phyloP scores from a whole-genome alignment of 2,113 vertebrate genomes.

The Grammomys dolichurus region DNA sequence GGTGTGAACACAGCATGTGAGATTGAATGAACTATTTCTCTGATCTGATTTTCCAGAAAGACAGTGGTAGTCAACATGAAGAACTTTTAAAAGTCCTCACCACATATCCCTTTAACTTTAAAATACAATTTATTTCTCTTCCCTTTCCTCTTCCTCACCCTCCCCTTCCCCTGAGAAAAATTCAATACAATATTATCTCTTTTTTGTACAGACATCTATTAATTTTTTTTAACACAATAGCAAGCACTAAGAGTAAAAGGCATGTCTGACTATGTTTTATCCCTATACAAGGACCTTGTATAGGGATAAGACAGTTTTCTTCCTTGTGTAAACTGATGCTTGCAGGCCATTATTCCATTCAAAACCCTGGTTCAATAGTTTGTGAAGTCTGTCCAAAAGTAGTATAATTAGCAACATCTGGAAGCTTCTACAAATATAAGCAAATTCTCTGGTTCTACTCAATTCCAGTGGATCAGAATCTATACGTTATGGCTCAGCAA shows the following conservation, averaged over 20 bases:
- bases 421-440: background rate
- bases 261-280: background rate
- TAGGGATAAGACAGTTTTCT: background rate
- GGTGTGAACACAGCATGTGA: background rate
- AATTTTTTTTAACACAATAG: background rate
- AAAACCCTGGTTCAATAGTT: background rate
- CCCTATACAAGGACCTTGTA: background rate
- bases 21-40: background rate
- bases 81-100: background rate
- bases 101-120: background rate
- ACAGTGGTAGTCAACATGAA: slow-evolving; percentile 9
- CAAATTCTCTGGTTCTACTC: background rate
- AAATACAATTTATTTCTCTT: slow-evolving; percentile 6
- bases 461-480: background rate
- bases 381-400: background rate
- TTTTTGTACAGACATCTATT: fast-evolving
- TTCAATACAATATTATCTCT: background rate
- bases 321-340: too few relatives aligned
- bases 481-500: background rate
- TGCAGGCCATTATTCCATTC: background rate
- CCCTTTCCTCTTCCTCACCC: background rate
- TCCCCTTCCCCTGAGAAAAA: background rate
- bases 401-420: background rate
- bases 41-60: background rate
- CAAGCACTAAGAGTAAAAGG: background rate